phyloP scores from a whole-genome alignment of 2,888 invertebrate genomes.

The Scaptomyza cyrtandrae region DNA sequence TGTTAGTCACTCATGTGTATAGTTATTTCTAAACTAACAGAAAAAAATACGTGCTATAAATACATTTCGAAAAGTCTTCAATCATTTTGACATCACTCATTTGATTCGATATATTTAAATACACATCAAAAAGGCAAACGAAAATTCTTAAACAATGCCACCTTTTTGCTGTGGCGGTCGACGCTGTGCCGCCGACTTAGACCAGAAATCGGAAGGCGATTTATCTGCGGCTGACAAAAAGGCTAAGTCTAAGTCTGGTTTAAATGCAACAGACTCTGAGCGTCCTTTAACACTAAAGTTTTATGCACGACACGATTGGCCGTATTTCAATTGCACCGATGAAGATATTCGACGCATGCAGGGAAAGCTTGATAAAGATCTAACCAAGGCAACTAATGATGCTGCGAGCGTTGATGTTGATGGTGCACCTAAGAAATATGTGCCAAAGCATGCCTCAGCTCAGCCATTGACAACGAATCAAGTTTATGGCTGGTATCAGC shows the following conservation, averaged over 20 bases:
- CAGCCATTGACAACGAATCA: constrained; percentile 67
- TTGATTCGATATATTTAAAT: neutral
- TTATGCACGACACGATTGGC: constrained; percentile 71
- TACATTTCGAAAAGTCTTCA: neutral
- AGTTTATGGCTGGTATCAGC: constrained; percentile 70
- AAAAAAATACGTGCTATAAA: neutral
- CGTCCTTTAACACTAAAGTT: constrained; percentile 64
- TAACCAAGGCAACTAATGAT: neutral
- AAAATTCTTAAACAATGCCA: constrained; percentile 46
- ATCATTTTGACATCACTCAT: neutral
- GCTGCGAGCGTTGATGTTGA: neutral
- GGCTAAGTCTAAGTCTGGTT: constrained; percentile 2
- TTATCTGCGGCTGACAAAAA: neutral
- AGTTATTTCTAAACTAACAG: neutral
- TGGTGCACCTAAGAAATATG: constrained; percentile 22
- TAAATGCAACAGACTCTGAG: constrained; percentile 46
- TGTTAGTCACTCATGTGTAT: neutral
- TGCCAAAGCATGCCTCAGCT: constrained; percentile 43
- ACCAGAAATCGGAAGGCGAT: neutral
- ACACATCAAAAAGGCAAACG: neutral
- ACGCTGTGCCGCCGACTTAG: constrained; percentile 57
- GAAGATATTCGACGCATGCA: constrained; percentile 42
- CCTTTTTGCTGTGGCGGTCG: constrained; percentile 70
- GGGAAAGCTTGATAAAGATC: constrained; percentile 36
- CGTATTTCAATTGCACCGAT: constrained; percentile 59